These are phyloP conservation scores for Mercenaria mercenaria DNA, from an alignment of 1,140 invertebrate species.

Conservation along the genomic window DNA sequence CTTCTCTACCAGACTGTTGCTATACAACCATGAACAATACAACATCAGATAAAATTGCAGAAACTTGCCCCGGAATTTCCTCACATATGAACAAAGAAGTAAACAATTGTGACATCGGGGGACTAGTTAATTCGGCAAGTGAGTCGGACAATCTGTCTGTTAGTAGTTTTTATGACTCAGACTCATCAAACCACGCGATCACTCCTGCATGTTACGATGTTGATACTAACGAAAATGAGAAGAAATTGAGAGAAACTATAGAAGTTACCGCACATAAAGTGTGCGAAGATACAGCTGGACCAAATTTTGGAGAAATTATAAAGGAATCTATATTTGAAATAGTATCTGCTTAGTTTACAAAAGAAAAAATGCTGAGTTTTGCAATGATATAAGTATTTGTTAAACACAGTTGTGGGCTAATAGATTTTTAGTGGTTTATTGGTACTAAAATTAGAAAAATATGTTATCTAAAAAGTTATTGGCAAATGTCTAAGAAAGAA, in stretches of 20 bases:
- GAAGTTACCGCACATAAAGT: constrained; percentile 41
- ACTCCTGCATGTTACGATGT: constrained; percentile 29
- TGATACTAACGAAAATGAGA: constrained; percentile 21
- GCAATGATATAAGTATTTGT: background rate
- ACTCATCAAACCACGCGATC: constrained; percentile 49
- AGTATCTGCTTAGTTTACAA: constrained; percentile 89
- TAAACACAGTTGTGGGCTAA: background rate
- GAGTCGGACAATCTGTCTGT: constrained; percentile 51
- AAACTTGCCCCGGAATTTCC: constrained; percentile 82
- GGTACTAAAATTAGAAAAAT: no score
- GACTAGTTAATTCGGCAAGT: constrained; percentile 30
- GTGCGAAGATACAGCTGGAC: constrained; percentile 60
- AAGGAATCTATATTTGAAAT: constrained; percentile 97
- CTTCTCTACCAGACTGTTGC: constrained; percentile 67
- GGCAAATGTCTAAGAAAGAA: no score
- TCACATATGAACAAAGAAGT: constrained; percentile 79
- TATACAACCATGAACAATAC: constrained; percentile 83
- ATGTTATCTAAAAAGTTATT: no score
- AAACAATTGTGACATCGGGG: constrained; percentile 31
- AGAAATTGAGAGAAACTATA: constrained; percentile 15
- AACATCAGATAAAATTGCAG: constrained; percentile 80
- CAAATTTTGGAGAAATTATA: constrained; percentile 96
- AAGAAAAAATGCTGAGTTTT: background rate
- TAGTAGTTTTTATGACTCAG: constrained; percentile 60
- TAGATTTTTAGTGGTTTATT: no score